Base-by-base conservation (phyloP, 1,140 invertebrate genomes). In the Planococcus citri region DNA sequence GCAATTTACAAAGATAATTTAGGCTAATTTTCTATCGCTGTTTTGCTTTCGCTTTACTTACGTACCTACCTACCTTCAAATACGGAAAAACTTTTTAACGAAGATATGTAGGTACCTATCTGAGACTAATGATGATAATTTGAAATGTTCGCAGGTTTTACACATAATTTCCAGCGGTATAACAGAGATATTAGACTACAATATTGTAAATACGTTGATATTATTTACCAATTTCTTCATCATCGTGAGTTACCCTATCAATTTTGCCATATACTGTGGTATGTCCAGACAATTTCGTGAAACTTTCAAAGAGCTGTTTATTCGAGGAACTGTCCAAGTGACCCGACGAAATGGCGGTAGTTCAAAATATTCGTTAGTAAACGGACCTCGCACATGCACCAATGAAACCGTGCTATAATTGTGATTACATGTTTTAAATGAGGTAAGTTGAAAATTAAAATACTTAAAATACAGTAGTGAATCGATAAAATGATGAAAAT, bases 211-310 rank as follows among this genome's bases (percentile, higher is more conserved):
- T 77, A 84, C 88, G 9, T 84, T 92, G 71, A 89, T 96, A 60
- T 79, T 95, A 21, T 85, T 95, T 73, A 92, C 89, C 0, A 94
- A 94, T 80, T 92, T 96, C 79, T 90, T 92, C 77, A 91, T 97
- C 72, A 88, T 93, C 58, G 82, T 94, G 8, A 91, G 88, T 21
- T 96, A 95, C 78, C 93, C 93, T 0, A 88, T 95, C 70, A 95
- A 96, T 79, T 97, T 97, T 76, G 92, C 92, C 69, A 95, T 97
- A 71, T 97, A 97, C 77, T 96, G 93, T 77, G 92, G 92, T 4
- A 96, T 96, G 94, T 92, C 89, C 64, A 82, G 91, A 24, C 91
- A 95, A 76, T 97, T 97, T 76, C 81, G 94, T 29, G 91, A 95
- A 77, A 96, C 94, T 0, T 97, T 96, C 79, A 92, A 92, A 74